Conservation (phyloP, 2,113 vertebrate species). For the Apodemus sylvaticus region DNA sequence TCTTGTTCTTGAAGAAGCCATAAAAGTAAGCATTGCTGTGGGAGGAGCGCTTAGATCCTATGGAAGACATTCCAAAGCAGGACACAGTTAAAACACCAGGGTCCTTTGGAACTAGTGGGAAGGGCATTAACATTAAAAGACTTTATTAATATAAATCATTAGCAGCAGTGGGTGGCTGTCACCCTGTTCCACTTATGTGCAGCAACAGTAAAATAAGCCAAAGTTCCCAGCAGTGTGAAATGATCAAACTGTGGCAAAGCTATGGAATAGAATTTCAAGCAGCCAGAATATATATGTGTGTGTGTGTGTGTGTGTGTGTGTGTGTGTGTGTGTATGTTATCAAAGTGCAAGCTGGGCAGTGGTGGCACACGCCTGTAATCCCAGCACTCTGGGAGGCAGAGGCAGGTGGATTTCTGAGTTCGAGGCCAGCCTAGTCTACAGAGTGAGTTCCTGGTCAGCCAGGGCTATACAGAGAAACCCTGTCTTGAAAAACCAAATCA, state of each 20-base stretch:
- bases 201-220: background rate
- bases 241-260: constrained; percentile 22
- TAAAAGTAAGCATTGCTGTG: constrained; percentile 99
- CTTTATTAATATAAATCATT: background rate
- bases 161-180: background rate
- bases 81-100: constrained; percentile 69
- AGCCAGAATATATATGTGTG: background rate
- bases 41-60: constrained; percentile 98
- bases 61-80: constrained; percentile 71
- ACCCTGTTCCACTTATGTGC: background rate
- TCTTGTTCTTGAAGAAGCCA: constrained; percentile 99
- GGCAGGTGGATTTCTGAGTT: too few relatives aligned
- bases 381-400: too few relatives aligned
- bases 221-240: constrained; percentile 29
- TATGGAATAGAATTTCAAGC: constrained; percentile 56
- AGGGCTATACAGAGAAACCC: too few relatives aligned
- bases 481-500: too few relatives aligned
- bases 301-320: too few relatives aligned
- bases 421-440: too few relatives aligned
- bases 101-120: constrained; percentile 45
- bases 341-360: too few relatives aligned
- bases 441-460: too few relatives aligned
- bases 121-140: constrained; percentile 60
- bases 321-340: too few relatives aligned
- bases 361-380: too few relatives aligned